Evolutionary conservation across 2,113 vertebrate genomes (phyloP), one percentile per base, ranked within the genome.

Genomic region (Pleuronectes platessa): DNA sequence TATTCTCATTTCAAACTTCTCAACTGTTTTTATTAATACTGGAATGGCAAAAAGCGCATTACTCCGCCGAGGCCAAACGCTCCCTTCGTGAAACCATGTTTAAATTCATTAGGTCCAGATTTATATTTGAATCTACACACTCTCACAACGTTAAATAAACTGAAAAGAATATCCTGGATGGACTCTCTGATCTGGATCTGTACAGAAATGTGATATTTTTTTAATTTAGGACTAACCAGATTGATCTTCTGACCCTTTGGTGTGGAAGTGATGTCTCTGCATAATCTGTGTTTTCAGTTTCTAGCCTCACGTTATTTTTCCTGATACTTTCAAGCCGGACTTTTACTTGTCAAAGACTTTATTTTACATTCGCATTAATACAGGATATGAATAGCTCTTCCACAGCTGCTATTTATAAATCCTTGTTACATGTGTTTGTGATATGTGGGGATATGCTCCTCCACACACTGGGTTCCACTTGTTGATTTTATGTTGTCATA

Each of bases 401-500:
- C 24, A 5, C 66, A 55, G 40, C 8, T 68, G 27, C 45, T 66
- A 5, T 40, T 24, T 35, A 54, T 54, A 18, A 12, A 14, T 55
- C 51, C 10, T 67, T 73, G 9, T 68, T 82, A 35, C 10, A 42
- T 12, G 40, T 42, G 40, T 13, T 42, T 2, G 12, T 42, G 40
- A 42, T 42, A 9, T 10, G 35, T 10, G 9, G 35, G 2, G 9
- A 70, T 53, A 10, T 27, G 53, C 17, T 13, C 65, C 40, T 76
- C 45, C 61, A 61, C 31, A 49, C 51, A 1, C 5, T 40, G 79
- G 54, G 58, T 12, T 59, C 59, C 35, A 54, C 35, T 55, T 71
- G 53, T 74, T 35, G 26, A n/a, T 54, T 23, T 23, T 71, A 61
- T 73, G 67, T 24, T 77, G 64, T 65, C 63, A 24, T 79, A 79